Conservation (phyloP, 2,797 vertebrate genomes). For the Artibeus lituratus region DNA sequence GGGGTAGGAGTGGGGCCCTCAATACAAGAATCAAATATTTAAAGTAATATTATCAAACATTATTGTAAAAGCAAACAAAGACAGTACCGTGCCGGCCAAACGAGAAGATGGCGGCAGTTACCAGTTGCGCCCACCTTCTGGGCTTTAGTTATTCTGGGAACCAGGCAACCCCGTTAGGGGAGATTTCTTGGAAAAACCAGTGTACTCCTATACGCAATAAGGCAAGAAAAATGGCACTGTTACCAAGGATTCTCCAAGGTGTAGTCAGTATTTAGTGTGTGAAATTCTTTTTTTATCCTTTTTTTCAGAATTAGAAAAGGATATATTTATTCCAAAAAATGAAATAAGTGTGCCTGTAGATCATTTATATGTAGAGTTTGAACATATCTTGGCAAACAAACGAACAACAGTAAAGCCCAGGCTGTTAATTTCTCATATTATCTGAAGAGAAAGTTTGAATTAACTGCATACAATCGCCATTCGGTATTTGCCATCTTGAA, state of each 20-base stretch:
- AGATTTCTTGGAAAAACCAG: background rate
- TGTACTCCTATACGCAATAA: background rate
- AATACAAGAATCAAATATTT: background rate
- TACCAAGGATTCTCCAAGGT: background rate
- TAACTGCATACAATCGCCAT: background rate
- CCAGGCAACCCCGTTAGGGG: background rate
- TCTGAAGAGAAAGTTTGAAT: background rate
- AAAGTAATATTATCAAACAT: background rate
- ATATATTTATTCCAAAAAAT: slow-evolving; percentile 20
- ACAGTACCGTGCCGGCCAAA: background rate
- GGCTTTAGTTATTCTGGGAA: background rate
- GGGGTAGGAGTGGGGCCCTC: background rate
- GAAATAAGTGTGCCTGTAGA: background rate
- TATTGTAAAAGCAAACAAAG: background rate
- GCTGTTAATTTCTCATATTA: slow-evolving; percentile 12
- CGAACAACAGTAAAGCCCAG: fast-evolving
- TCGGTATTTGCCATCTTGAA: background rate
- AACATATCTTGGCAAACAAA: background rate
- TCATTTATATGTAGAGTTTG: background rate
- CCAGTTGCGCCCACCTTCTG: background rate
- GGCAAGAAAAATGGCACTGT: background rate
- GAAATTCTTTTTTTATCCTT: background rate
- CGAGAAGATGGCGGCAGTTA: background rate
- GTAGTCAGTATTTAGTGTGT: background rate
- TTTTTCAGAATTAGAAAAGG: slow-evolving; percentile 11